Evolutionary conservation across 1,140 invertebrate species (phyloP).

Genomic region (Sipha flava): DNA sequence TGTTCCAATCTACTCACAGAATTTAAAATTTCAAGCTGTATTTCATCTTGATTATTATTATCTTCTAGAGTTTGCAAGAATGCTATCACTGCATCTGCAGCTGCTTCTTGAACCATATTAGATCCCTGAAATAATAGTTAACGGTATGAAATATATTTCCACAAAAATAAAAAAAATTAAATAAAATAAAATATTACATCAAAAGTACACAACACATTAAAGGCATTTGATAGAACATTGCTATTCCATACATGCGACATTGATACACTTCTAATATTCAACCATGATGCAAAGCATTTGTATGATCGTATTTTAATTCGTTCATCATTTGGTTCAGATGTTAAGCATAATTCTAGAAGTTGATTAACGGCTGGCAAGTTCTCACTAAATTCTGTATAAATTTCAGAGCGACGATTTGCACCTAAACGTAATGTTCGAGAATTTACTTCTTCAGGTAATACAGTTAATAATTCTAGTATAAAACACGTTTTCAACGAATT

Average conservation of each 20-base stretch:
- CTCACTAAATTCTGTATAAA: slow-evolving; percentile 60
- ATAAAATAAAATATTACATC: slow-evolving; percentile 37
- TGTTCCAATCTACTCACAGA: slow-evolving; percentile 72
- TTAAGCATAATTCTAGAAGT: slow-evolving; percentile 56
- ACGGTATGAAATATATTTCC: not conserved
- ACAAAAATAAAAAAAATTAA: not conserved
- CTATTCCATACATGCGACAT: slow-evolving; percentile 57
- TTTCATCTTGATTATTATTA: slow-evolving; percentile 54
- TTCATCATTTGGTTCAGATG: slow-evolving; percentile 49
- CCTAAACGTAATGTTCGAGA: slow-evolving; percentile 75
- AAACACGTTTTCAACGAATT: slow-evolving; percentile 60
- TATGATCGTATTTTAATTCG: slow-evolving; percentile 55
- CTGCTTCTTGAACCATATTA: slow-evolving; percentile 68
- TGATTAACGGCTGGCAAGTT: slow-evolving; percentile 41
- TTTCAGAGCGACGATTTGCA: slow-evolving; percentile 76
- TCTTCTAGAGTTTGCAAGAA: slow-evolving; percentile 71
- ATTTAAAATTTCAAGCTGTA: slow-evolving; percentile 73
- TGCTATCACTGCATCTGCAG: slow-evolving; percentile 83
- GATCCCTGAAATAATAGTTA: not conserved
- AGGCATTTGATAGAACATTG: slow-evolving; percentile 58
- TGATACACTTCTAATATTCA: slow-evolving; percentile 61
- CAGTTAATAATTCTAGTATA: slow-evolving; percentile 82
- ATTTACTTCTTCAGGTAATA: slow-evolving; percentile 92
- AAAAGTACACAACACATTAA: slow-evolving; percentile 48
- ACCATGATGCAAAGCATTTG: slow-evolving; percentile 72